A percentile compares a stretch with the other conserved stretches of the same genome.
Evolutionary conservation across 2,113 vertebrate genomes (phyloP).

Genomic region (Odocoileus hemionus): DNA sequence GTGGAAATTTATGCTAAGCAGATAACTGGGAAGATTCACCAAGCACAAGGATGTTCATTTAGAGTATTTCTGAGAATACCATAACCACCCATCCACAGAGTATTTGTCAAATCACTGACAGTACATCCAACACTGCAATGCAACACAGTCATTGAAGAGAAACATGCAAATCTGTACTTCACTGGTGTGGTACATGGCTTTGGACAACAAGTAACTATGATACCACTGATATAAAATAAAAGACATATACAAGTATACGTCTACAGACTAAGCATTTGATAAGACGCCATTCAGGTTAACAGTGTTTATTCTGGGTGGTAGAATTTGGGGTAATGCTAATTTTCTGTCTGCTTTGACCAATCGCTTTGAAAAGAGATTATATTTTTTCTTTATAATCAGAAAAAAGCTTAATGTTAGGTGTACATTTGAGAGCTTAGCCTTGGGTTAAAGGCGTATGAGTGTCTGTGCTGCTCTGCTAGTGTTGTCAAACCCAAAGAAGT

Average conservation of each 20-base stretch:
- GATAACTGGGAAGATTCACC: not conserved
- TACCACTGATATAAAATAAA: not conserved
- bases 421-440: not conserved
- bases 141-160: not conserved
- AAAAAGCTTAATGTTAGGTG: not conserved
- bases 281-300: not conserved
- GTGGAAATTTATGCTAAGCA: not conserved
- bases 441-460: not conserved
- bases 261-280: not conserved
- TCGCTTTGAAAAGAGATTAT: not conserved
- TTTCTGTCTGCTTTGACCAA: slow-evolving; percentile 18
- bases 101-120: not conserved
- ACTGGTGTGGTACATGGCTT: not conserved
- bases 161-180: not conserved
- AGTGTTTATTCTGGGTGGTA: not conserved
- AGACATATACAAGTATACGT: not conserved
- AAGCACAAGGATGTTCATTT: not conserved
- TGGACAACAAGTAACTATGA: not conserved
- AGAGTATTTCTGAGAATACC: not conserved
- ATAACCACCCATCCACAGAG: not conserved
- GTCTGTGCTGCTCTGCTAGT: not conserved
- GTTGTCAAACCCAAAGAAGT: not conserved
- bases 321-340: not conserved
- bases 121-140: not conserved
- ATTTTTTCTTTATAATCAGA: not conserved